Conservation (phyloP, 2,113 vertebrate genomes). For the Coturnix japonica region DNA sequence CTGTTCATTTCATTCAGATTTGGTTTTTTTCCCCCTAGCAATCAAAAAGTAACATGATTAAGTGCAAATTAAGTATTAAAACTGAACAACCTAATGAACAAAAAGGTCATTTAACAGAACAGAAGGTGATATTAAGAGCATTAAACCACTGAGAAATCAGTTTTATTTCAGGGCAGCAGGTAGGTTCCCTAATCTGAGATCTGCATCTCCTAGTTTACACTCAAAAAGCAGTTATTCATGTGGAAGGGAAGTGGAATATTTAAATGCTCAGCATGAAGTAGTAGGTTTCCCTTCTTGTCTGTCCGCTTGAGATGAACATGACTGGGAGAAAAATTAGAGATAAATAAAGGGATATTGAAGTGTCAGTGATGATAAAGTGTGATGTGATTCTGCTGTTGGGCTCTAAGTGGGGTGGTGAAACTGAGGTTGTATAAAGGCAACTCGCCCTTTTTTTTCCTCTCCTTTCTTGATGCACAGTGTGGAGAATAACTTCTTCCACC, state of each 20-base stretch:
- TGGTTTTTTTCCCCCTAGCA: background rate
- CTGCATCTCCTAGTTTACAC: background rate
- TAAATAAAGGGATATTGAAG: constrained; percentile 78
- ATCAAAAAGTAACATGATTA: constrained; percentile 44
- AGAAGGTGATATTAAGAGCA: constrained; percentile 15
- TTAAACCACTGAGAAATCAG: constrained; percentile 24
- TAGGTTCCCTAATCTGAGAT: constrained; percentile 9
- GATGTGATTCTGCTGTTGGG: constrained; percentile 54
- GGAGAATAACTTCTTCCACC: constrained; percentile 52
- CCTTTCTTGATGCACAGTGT: constrained; percentile 19
- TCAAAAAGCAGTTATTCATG: constrained; percentile 43
- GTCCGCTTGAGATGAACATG: constrained; percentile 31
- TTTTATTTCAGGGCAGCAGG: constrained; percentile 19
- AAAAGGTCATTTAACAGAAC: constrained; percentile 15
- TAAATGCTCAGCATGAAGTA: constrained; percentile 41
- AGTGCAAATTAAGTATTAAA: constrained; percentile 51
- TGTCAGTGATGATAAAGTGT: constrained; percentile 70
- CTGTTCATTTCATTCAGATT: background rate
- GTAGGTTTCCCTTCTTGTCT: constrained; percentile 31
- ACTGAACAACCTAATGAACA: constrained; percentile 42
- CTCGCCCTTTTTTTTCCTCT: constrained; percentile 27
- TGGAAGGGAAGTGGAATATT: background rate
- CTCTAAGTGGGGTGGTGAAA: constrained; percentile 27
- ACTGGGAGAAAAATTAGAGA: constrained; percentile 57
- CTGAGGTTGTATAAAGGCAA: constrained; percentile 66